Evolutionary conservation across 2,888 invertebrate species (phyloP).

Genomic region (Chaitophorus viminalis): DNA sequence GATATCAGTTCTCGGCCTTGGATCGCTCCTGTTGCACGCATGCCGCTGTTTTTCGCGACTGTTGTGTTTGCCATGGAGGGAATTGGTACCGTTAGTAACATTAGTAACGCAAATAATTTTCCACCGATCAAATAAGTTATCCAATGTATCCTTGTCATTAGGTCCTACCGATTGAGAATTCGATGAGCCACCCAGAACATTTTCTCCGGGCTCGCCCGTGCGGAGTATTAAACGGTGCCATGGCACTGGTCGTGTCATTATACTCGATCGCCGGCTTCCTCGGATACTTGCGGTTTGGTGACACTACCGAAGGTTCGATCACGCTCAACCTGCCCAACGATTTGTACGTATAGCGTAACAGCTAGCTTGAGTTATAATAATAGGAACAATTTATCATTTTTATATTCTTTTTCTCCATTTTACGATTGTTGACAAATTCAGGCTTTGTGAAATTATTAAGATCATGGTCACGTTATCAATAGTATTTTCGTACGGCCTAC

Average conservation of each 20-base stretch:
- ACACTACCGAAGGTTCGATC: conserved; percentile 77
- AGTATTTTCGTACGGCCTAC: conserved; percentile 91
- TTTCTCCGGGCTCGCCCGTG: conserved; percentile 75
- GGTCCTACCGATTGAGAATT: conserved; percentile 95
- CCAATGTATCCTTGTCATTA: conserved; percentile 64
- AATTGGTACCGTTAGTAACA: conserved; percentile 78
- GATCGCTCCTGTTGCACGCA: conserved; percentile 65
- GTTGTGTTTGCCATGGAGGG: conserved; percentile 98
- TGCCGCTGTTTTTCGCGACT: conserved; percentile 93
- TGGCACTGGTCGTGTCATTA: conserved; percentile 81
- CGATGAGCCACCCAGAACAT: conserved; percentile 84
- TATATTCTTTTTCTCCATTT: background rate
- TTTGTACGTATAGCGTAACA: conserved; percentile 70
- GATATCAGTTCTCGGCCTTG: conserved; percentile 71
- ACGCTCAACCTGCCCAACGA: conserved; percentile 84
- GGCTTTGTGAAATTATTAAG: conserved; percentile 75
- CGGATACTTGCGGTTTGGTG: conserved; percentile 88
- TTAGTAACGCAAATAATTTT: background rate
- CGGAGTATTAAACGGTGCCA: conserved; percentile 88
- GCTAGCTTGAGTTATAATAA: background rate
- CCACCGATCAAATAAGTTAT: background rate
- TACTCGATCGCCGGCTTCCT: conserved; percentile 89
- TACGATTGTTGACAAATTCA: background rate
- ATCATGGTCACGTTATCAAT: conserved; percentile 88
- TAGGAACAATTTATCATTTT: no score